phyloP scores from a whole-genome alignment of 1,140 invertebrate species.

The Cardiocondyla obscurior region DNA sequence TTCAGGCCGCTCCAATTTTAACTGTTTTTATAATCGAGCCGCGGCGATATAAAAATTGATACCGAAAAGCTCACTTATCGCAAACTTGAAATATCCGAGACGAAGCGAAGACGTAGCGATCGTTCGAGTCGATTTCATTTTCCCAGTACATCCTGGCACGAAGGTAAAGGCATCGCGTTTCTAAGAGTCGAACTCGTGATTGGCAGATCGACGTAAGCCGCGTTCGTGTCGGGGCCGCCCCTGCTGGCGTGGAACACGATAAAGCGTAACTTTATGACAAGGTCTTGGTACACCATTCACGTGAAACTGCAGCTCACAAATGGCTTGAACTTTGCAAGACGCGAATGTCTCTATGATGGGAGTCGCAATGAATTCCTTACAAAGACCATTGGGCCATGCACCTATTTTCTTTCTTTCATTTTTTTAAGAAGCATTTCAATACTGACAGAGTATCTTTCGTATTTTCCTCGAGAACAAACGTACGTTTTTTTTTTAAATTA shows the following conservation, averaged over 20 bases:
- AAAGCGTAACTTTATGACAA: slow-evolving; percentile 78
- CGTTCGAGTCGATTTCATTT: slow-evolving; percentile 68
- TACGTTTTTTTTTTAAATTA: neutral
- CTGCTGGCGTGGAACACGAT: slow-evolving; percentile 74
- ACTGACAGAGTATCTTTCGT: neutral
- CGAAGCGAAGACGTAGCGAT: slow-evolving; percentile 57
- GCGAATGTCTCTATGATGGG: slow-evolving; percentile 48
- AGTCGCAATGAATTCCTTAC: slow-evolving; percentile 19
- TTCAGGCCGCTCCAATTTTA: neutral
- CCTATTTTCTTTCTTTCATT: too few relatives aligned
- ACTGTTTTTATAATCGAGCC: neutral
- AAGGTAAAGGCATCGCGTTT: slow-evolving; percentile 60
- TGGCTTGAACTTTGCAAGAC: slow-evolving; percentile 67
- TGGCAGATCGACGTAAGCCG: slow-evolving; percentile 76
- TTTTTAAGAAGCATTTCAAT: slow-evolving; percentile 21
- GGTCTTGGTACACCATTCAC: slow-evolving; percentile 64
- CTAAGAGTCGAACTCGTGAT: slow-evolving; percentile 74
- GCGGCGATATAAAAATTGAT: neutral
- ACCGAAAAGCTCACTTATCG: slow-evolving; percentile 9
- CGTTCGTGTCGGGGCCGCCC: slow-evolving; percentile 60
- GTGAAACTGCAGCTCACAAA: slow-evolving; percentile 67
- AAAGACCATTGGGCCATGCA: neutral
- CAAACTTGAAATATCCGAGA: slow-evolving; percentile 39
- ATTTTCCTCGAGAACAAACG: neutral
- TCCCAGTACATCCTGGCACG: slow-evolving; percentile 59